Base-by-base conservation (phyloP, 1,140 invertebrate genomes). In the Psix sp. region DNA sequence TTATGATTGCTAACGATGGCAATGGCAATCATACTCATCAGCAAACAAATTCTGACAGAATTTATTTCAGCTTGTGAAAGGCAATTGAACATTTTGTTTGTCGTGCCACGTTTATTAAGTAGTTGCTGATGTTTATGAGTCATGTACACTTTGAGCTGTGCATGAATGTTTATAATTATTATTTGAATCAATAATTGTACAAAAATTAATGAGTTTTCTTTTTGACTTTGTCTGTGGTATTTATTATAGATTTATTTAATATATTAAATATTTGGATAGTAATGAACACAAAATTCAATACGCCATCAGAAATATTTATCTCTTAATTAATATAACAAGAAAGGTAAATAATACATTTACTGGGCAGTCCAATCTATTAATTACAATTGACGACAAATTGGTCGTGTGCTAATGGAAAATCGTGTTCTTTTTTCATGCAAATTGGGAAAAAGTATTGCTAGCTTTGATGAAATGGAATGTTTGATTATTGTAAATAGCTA, bases 101-200 rank as follows among this genome's bases (percentile, higher is more conserved):
- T 43, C 11, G 21, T 33, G 11, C 29, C 17, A 38, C 5, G 5
- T 35, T 45, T 43, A 45, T 52, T 40, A 45, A 45, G 46, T 11
- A 18, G 29, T 31, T n/a, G n/a, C n/a, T 45, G 39, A 52, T 52
- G 31, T 43, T 63, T 49, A 43, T 62, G 35, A 38, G 35, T 6
- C 18, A 62, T 48, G 31, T 7, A 15, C 11, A 31, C 14, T 6
- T 20, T 31, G 35, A 26, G 13, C 45, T 31, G 29, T 7, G 29
- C 26, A 20, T 62, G n/a, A n/a, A 24, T 45, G 20, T 38, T 52
- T 43, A 52, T 52, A 63, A n/a, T n/a, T n/a, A 52, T 63, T 52
- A 51, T 52, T 52, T 33, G 29, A 49, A 51, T 42, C 46, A 51
- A 62, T 42, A 62, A 60, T 49, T 16, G 7, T 10, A 33, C 36